phyloP scores from a whole-genome alignment of 2,113 vertebrate genomes.

The Gobiocypris rarus region DNA sequence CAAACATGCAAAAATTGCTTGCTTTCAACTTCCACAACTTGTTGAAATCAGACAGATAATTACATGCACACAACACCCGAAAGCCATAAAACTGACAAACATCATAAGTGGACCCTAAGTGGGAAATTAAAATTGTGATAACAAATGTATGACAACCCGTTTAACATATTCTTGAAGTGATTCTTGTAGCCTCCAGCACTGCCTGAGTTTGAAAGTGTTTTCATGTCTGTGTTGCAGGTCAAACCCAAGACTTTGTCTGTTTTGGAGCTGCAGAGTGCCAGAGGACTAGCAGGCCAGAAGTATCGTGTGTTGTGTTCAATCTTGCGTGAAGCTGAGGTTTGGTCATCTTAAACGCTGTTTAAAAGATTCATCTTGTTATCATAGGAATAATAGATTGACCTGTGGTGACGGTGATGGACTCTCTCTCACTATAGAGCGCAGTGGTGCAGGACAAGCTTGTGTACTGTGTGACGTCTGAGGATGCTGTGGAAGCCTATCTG shows the following conservation, averaged over 20 bases:
- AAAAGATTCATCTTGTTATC: neutral
- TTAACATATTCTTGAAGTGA: neutral
- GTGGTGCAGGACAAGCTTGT: conserved; percentile 60
- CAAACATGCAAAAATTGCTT: too few species aligned
- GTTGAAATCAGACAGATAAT: too few species aligned
- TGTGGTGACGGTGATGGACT: too few species aligned
- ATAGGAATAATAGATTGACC: neutral
- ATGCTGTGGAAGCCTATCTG: conserved; percentile 75
- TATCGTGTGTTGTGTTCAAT: conserved; percentile 71
- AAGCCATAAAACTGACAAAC: too few species aligned
- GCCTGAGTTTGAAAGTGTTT: neutral
- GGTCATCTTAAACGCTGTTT: conserved; percentile 48
- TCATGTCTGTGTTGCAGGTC: conserved; percentile 45
- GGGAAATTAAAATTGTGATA: neutral
- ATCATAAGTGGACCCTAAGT: neutral
- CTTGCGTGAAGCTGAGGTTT: conserved; percentile 40
- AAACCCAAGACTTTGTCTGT: conserved; percentile 54
- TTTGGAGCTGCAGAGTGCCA: conserved; percentile 80
- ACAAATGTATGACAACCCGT: neutral
- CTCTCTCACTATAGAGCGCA: conserved; percentile 51
- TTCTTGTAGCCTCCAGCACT: neutral
- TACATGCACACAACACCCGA: too few species aligned
- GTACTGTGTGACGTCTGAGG: conserved; percentile 71
- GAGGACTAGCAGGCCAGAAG: conserved; percentile 30
- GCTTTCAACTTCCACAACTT: too few species aligned